These are phyloP conservation scores for Dasyprocta punctata DNA, from an alignment of 2,113 vertebrate genomes.

Conservation along the genomic window DNA sequence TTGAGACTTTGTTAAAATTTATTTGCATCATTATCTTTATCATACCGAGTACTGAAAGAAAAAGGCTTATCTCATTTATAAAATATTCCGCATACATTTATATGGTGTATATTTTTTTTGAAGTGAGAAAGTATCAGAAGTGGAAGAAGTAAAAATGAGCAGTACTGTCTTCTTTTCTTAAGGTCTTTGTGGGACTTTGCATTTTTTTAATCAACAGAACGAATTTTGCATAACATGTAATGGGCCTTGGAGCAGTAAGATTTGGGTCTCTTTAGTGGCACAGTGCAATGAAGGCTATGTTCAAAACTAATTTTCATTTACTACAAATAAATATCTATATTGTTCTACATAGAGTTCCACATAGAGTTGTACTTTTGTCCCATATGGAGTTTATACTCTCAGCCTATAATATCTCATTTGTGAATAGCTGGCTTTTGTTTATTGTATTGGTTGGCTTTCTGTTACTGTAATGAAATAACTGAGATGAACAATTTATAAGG, in stretches of 20 bases:
- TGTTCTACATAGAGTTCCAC: not conserved
- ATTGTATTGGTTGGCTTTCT: not conserved
- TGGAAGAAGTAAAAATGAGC: not conserved
- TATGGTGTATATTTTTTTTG: not conserved
- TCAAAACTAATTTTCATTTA: slow-evolving; percentile 26
- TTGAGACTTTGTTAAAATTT: not conserved
- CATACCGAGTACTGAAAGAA: slow-evolving; percentile 18
- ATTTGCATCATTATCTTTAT: not conserved
- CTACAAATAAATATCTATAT: not conserved
- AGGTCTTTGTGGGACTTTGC: not conserved
- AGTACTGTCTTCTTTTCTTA: not conserved
- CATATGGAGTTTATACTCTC: not conserved
- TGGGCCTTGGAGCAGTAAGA: not conserved
- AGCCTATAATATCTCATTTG: not conserved
- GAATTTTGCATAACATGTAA: not conserved
- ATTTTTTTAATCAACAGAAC: not conserved
- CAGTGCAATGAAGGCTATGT: not conserved
- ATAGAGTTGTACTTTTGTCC: not conserved
- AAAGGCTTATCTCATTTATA: not conserved
- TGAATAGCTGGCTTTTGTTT: slow-evolving; percentile 25
- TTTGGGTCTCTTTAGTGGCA: not conserved
- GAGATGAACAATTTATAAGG: not conserved
- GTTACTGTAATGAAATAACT: not conserved
- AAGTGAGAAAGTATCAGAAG: not conserved
- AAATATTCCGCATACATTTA: not conserved